Evolutionary conservation across 2,888 invertebrate genomes (phyloP).

Genomic region (Brachyopa scutellaris): DNA sequence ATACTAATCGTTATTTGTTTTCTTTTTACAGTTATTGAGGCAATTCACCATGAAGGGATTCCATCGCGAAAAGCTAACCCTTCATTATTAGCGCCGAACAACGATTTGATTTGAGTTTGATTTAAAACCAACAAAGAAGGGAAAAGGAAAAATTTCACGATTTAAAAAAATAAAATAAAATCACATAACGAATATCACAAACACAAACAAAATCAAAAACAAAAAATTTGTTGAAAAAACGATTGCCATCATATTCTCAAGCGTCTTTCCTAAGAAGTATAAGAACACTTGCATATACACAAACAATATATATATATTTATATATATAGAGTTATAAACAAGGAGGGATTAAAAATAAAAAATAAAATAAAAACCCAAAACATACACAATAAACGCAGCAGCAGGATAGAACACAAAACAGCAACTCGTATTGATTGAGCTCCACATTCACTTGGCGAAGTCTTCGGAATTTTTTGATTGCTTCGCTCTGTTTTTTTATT

Average conservation of each 20-base stretch:
- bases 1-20: conserved; percentile 24
- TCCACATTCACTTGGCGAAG: conserved; percentile 34
- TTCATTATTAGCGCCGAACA: conserved; percentile 67
- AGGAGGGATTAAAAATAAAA: conserved; percentile 23
- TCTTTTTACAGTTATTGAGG: conserved; percentile 72
- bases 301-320: conserved; percentile 49
- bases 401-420: conserved; percentile 51
- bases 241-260: conserved; percentile 64
- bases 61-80: conserved; percentile 70
- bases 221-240: conserved; percentile 21
- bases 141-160: neutral
- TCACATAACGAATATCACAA: conserved; percentile 62
- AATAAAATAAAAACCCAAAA: conserved; percentile 13
- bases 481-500: conserved; percentile 60
- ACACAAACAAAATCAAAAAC: conserved; percentile 1
- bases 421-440: conserved; percentile 38
- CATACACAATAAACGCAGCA: conserved; percentile 43
- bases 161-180: conserved; percentile 29
- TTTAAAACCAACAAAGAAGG: conserved; percentile 1
- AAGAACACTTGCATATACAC: conserved; percentile 33
- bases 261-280: conserved; percentile 57
- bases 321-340: conserved; percentile 47
- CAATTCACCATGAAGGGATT: conserved; percentile 74
- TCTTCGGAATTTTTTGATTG: conserved; percentile 38
- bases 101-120: conserved; percentile 69